These are phyloP conservation scores for Labeo calbasu DNA, from an alignment of 2,797 vertebrate species.

Conservation along the genomic window DNA sequence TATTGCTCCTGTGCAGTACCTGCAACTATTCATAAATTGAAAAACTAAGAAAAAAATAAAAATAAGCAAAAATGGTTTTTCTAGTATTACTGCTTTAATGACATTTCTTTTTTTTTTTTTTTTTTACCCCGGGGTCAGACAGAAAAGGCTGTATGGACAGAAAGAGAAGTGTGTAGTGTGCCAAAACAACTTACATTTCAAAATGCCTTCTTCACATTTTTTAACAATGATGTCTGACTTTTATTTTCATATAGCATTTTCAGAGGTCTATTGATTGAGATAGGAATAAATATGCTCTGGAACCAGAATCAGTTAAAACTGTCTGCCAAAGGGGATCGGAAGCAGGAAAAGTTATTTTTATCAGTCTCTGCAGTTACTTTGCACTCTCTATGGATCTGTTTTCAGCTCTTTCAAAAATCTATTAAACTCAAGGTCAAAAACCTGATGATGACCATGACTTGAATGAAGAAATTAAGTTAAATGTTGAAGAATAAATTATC, in stretches of 20 bases:
- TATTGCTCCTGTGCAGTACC: neutral
- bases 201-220: neutral
- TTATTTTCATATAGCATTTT: neutral
- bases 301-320: constrained; percentile 11
- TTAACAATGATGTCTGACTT: neutral
- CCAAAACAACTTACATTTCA: neutral
- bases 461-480: neutral
- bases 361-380: constrained; percentile 17
- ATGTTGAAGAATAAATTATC: neutral
- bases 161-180: neutral
- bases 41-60: neutral
- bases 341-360: constrained; percentile 31
- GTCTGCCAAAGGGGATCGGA: constrained; percentile 12
- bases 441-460: neutral
- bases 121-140: neutral
- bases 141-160: neutral
- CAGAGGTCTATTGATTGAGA: constrained; percentile 3
- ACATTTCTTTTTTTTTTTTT: neutral
- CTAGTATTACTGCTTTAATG: neutral
- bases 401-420: neutral
- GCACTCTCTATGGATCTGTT: neutral
- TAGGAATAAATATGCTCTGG: constrained; percentile 31
- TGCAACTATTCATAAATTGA: neutral
- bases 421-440: constrained; percentile 9
- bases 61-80: neutral